These are phyloP conservation scores for Pogonocichla stellata DNA, from an alignment of 2,113 vertebrate species.

Conservation along the genomic window DNA sequence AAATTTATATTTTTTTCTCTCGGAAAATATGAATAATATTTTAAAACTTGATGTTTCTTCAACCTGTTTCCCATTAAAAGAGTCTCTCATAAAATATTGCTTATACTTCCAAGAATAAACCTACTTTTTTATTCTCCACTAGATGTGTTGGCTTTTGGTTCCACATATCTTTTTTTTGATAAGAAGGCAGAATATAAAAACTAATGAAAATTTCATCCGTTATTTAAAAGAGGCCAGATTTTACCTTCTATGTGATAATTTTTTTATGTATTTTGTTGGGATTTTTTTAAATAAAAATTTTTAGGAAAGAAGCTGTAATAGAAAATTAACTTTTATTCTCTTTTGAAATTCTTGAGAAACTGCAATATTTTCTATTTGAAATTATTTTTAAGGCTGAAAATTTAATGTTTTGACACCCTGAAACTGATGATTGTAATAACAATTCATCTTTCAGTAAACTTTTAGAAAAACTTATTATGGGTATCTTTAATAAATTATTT, in stretches of 20 bases:
- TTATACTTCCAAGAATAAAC: not conserved
- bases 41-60: not conserved
- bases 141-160: not conserved
- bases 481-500: not conserved
- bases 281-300: not conserved
- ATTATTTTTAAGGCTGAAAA: not conserved
- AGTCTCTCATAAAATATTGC: not conserved
- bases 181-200: not conserved
- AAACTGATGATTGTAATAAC: slow-evolving; percentile 48
- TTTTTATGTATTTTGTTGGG: not conserved
- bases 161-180: not conserved
- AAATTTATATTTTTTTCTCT: not conserved
- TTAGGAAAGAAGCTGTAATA: not conserved
- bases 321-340: not conserved
- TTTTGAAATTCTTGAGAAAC: not conserved
- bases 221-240: not conserved
- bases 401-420: slow-evolving; percentile 49
- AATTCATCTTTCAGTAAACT: slow-evolving; percentile 20
- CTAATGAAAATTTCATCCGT: not conserved
- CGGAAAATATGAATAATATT: not conserved
- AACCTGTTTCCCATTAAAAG: not conserved
- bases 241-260: not conserved
- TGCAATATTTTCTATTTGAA: not conserved
- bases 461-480: slow-evolving; percentile 24
- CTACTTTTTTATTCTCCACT: not conserved